These are phyloP conservation scores for Hydrozoanthus tunicans DNA, from an alignment of 64 coral and sea anemone species.

Conservation along the genomic window DNA sequence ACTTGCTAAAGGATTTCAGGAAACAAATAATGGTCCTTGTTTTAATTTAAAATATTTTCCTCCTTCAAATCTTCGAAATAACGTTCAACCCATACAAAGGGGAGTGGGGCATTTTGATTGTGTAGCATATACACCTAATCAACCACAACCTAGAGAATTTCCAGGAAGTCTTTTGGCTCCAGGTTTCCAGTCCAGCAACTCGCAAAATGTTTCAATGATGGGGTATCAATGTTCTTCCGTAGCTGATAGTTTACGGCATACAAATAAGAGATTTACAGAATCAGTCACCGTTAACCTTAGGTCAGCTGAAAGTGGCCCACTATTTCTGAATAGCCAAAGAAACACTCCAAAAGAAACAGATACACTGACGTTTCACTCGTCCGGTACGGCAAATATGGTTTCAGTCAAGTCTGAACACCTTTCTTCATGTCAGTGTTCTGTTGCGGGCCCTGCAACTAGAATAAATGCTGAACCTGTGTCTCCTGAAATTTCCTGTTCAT, in stretches of 20 bases:
- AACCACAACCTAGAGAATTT: conserved; percentile 3
- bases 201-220: background rate
- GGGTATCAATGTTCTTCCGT: background rate
- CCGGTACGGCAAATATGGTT: background rate
- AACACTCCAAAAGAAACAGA: background rate
- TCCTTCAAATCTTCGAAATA: background rate
- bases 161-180: background rate
- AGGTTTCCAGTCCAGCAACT: conserved; percentile 18
- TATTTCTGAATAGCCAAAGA: background rate
- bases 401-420: conserved; percentile 12
- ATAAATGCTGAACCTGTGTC: background rate
- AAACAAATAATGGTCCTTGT: background rate
- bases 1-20: conserved; percentile 19
- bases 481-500: background rate
- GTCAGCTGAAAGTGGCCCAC: background rate
- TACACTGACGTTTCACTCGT: background rate
- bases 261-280: background rate
- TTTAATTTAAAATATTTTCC: background rate
- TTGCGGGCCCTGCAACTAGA: background rate
- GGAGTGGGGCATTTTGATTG: background rate
- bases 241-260: background rate
- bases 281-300: background rate
- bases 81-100: background rate
- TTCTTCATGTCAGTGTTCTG: background rate
- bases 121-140: background rate